phyloP scores from a whole-genome alignment of 1,140 invertebrate genomes.

The Chrysopa pallens region DNA sequence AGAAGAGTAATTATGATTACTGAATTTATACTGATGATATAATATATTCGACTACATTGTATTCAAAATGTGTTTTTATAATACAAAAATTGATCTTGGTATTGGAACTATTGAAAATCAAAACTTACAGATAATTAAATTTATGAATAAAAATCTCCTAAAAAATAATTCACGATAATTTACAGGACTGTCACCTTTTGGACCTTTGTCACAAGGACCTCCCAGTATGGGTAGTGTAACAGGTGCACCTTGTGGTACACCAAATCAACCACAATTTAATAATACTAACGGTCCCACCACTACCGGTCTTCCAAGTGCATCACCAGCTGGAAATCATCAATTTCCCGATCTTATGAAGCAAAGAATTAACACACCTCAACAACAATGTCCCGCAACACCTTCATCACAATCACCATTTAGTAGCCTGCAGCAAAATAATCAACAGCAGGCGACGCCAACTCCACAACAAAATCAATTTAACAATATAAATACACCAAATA shows the following conservation, averaged over 20 bases:
- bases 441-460: conserved; percentile 15
- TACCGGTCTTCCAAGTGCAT: conserved; percentile 23
- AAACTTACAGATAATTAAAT: too few relatives aligned
- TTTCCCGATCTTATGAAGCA: conserved; percentile 35
- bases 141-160: too few relatives aligned
- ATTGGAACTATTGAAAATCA: too few relatives aligned
- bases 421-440: conserved; percentile 13
- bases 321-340: conserved; percentile 30
- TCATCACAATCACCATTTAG: conserved; percentile 30
- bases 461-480: conserved; percentile 16
- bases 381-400: conserved; percentile 19
- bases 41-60: too few relatives aligned
- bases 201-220: conserved; percentile 28
- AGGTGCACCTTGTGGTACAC: conserved; percentile 24
- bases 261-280: conserved; percentile 30
- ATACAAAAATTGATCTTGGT: too few relatives aligned
- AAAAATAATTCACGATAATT: too few relatives aligned
- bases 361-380: conserved; percentile 20
- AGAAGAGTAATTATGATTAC: too few relatives aligned
- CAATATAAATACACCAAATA: conserved; percentile 6
- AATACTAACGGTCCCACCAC: conserved; percentile 31
- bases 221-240: conserved; percentile 21
- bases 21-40: too few relatives aligned
- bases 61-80: too few relatives aligned
- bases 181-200: conserved; percentile 34